phyloP scores from a whole-genome alignment of 2,888 invertebrate genomes.

The Syrista parreyssii region DNA sequence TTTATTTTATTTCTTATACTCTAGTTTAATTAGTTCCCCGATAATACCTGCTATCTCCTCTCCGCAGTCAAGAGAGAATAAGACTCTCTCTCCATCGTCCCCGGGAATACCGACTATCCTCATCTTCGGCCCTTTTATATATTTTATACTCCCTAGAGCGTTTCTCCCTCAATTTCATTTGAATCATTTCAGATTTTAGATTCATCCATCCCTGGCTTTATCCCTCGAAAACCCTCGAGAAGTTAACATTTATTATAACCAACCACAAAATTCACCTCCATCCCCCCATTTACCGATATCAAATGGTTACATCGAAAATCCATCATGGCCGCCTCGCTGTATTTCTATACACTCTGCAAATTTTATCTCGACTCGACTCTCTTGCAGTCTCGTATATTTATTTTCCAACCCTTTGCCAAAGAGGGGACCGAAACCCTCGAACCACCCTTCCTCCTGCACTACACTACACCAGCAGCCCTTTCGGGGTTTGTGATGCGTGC shows the following conservation, averaged over 20 bases:
- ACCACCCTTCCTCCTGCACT: not conserved
- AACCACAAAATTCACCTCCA: not conserved
- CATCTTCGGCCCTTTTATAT: not conserved
- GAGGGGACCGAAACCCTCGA: not conserved
- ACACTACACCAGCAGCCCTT: slow-evolving; percentile 35
- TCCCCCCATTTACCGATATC: not conserved
- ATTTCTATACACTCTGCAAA: not conserved
- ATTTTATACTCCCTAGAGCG: not conserved
- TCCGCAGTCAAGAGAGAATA: slow-evolving; percentile 35
- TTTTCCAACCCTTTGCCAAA: not conserved
- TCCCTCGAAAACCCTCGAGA: not conserved
- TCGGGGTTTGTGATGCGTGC: slow-evolving; percentile 60
- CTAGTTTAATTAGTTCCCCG: slow-evolving; percentile 61
- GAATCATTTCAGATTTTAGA: slow-evolving; percentile 21
- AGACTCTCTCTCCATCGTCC: slow-evolving; percentile 13
- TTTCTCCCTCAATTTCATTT: slow-evolving; percentile 17
- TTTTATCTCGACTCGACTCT: not conserved
- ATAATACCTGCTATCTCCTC: slow-evolving; percentile 58
- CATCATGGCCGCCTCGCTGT: not conserved
- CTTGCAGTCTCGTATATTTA: not conserved
- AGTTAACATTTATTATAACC: not conserved
- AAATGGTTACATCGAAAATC: not conserved
- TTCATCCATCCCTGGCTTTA: slow-evolving; percentile 1
- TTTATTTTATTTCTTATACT: slow-evolving; percentile 61
- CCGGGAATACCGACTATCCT: not conserved